Conservation (phyloP, 2,113 vertebrate species). For the Psittacus erithacus region DNA sequence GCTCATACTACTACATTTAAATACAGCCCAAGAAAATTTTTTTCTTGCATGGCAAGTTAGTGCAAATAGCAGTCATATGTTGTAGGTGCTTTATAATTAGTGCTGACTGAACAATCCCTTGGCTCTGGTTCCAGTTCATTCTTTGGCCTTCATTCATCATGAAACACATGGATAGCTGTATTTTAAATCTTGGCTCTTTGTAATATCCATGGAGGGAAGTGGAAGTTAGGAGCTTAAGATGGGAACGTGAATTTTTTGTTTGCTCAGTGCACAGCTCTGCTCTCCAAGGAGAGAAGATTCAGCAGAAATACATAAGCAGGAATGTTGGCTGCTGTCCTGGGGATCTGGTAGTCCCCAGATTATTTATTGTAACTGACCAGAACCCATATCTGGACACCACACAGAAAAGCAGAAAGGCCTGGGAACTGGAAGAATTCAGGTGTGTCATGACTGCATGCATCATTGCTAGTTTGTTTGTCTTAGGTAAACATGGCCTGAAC, state of each 20-base stretch:
- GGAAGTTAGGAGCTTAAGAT: neutral
- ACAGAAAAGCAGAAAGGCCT: neutral
- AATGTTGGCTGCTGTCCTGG: neutral
- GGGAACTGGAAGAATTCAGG: neutral
- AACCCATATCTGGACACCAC: neutral
- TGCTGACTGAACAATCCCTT: neutral
- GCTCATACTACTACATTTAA: neutral
- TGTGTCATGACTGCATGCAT: neutral
- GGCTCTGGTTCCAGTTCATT: neutral
- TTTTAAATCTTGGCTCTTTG: neutral
- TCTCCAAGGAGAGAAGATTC: neutral
- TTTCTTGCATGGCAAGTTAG: neutral
- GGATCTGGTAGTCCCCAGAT: neutral
- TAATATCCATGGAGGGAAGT: neutral
- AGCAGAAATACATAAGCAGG: neutral
- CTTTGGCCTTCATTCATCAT: neutral
- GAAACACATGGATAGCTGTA: neutral
- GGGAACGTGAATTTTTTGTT: neutral
- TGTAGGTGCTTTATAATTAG: neutral
- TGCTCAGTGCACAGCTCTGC: rapidly evolving
- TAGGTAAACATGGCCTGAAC: neutral
- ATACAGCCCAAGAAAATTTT: neutral
- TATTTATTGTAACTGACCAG: neutral
- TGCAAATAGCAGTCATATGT: neutral
- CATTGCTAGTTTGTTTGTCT: neutral